Conservation (phyloP, 2,113 vertebrate genomes). For the Sinocyclocheilus maitianheensis region DNA sequence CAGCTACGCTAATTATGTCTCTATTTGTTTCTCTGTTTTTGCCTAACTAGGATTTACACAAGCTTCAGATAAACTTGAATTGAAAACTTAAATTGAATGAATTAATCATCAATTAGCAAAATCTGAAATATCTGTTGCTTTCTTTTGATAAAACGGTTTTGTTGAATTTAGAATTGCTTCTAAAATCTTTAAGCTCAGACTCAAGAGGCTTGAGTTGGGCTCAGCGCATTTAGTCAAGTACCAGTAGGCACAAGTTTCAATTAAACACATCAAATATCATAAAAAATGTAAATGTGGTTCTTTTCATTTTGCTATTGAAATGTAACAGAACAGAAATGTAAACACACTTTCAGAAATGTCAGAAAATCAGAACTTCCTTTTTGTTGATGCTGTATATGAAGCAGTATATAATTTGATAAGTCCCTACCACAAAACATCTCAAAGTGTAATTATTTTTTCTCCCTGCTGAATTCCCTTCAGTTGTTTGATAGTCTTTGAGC, state of each 20-base stretch:
- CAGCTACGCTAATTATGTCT: too few relatives aligned
- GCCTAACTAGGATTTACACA: too few relatives aligned
- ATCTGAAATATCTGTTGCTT: neutral
- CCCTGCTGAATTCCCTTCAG: neutral
- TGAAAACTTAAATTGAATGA: too few relatives aligned
- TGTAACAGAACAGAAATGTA: neutral
- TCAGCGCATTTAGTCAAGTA: neutral
- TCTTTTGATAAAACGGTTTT: neutral
- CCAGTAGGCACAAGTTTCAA: neutral
- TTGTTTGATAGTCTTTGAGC: conserved; percentile 2
- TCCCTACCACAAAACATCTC: neutral
- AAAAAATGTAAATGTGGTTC: neutral
- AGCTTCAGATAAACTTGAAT: too few relatives aligned
- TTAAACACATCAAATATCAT: neutral
- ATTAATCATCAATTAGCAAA: neutral
- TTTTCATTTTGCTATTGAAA: neutral
- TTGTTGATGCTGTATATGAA: neutral
- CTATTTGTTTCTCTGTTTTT: too few relatives aligned
- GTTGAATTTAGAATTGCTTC: neutral
- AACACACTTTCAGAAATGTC: neutral
- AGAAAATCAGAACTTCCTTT: neutral
- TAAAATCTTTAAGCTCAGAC: neutral
- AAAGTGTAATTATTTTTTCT: neutral
- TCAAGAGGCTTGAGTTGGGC: neutral
- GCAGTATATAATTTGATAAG: neutral